phyloP scores from a whole-genome alignment of 2,797 vertebrate species.

The Leucoraja ocellata region DNA sequence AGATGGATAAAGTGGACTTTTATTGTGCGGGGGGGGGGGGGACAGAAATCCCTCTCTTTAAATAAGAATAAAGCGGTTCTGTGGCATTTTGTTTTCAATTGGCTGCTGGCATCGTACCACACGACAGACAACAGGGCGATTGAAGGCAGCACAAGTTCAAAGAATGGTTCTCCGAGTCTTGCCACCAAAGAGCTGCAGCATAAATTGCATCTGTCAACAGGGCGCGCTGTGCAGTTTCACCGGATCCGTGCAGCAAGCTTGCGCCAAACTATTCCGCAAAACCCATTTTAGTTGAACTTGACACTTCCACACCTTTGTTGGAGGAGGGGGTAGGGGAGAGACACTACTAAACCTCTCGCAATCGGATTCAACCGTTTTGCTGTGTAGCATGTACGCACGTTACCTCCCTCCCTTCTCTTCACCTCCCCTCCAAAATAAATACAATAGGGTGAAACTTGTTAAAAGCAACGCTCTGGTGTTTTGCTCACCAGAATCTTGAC shows the following conservation, averaged over 20 bases:
- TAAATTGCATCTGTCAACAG: neutral
- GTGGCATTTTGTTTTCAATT: slow-evolving; percentile 16
- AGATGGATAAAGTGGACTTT: neutral
- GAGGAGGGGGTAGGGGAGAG: neutral
- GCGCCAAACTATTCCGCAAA: neutral
- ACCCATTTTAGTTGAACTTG: neutral
- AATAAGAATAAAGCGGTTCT: slow-evolving; percentile 28
- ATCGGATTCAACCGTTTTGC: no score
- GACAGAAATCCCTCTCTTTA: slow-evolving; percentile 16
- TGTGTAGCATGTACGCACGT: no score
- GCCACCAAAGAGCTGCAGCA: neutral
- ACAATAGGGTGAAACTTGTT: no score
- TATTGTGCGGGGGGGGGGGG: neutral
- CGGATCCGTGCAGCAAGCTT: neutral
- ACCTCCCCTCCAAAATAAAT: no score
- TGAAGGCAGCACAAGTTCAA: slow-evolving; percentile 8
- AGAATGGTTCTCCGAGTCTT: neutral
- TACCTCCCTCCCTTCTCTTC: no score
- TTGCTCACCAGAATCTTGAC: no score
- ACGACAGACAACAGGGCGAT: slow-evolving; percentile 8
- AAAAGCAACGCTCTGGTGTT: no score
- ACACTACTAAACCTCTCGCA: neutral
- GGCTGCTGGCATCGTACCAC: neutral
- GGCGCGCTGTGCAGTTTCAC: no score
- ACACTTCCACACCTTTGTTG: neutral